phyloP scores from a whole-genome alignment of 2,888 invertebrate species.

The Horisme vitalbata region DNA sequence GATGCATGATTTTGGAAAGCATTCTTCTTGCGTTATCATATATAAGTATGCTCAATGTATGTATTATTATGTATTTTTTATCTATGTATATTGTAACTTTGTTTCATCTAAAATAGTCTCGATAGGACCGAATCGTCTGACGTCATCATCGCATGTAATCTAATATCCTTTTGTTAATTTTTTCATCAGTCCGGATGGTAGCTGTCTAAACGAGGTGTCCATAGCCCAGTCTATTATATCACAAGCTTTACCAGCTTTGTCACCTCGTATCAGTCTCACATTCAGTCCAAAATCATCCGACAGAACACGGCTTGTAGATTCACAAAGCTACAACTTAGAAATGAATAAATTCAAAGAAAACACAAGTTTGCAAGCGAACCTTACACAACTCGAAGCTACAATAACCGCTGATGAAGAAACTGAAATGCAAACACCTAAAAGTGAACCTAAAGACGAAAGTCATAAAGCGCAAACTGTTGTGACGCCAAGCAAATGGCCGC shows the following conservation, averaged over 20 bases:
- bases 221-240: conserved; percentile 82
- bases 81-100: conserved; percentile 23
- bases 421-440: conserved; percentile 49
- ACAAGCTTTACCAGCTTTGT: conserved; percentile 78
- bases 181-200: conserved; percentile 76
- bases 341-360: conserved; percentile 65
- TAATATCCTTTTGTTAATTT: conserved; percentile 45
- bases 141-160: conserved; percentile 43
- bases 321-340: conserved; percentile 56
- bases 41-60: conserved; percentile 33
- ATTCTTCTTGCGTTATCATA: conserved; percentile 62
- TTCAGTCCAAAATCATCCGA: conserved; percentile 76
- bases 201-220: conserved; percentile 79
- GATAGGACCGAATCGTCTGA: not conserved
- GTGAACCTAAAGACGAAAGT: conserved; percentile 49
- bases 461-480: conserved; percentile 59
- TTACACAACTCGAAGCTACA: conserved; percentile 57
- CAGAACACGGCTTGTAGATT: conserved; percentile 71
- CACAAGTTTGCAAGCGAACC: conserved; percentile 34
- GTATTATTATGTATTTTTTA: conserved; percentile 24
- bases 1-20: conserved; percentile 62
- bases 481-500: conserved; percentile 90
- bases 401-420: conserved; percentile 46
- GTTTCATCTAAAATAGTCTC: conserved; percentile 5
- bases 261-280: conserved; percentile 69